These are phyloP conservation scores for Hoplostethus mediterraneus DNA, from an alignment of 2,797 vertebrate genomes.

Conservation along the genomic window DNA sequence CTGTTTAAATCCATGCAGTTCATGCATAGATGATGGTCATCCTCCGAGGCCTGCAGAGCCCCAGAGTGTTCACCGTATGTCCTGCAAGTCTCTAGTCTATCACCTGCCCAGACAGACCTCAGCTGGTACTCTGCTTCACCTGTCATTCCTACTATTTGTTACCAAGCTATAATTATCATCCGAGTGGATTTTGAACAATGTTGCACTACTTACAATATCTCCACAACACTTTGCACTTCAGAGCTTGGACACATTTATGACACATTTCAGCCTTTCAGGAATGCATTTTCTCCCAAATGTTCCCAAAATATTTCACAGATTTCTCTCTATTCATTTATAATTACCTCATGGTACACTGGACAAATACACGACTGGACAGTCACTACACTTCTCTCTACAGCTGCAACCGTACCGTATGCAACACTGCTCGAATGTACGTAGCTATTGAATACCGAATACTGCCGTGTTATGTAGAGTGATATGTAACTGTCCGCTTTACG, in stretches of 20 bases:
- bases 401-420: slow-evolving; percentile 67
- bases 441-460: slow-evolving; percentile 60
- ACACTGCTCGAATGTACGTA: slow-evolving; percentile 67
- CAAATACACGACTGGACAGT: slow-evolving; percentile 70
- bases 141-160: slow-evolving; percentile 11
- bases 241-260: too few species aligned
- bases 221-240: neutral
- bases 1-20: slow-evolving; percentile 85
- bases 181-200: slow-evolving; percentile 46
- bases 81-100: slow-evolving; percentile 31
- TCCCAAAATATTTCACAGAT: slow-evolving; percentile 45
- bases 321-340: slow-evolving; percentile 46
- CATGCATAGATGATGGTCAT: slow-evolving; percentile 84
- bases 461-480: slow-evolving; percentile 63
- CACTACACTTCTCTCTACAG: slow-evolving; percentile 71
- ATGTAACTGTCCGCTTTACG: slow-evolving; percentile 59
- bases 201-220: slow-evolving; percentile 33
- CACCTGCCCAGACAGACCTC: slow-evolving; percentile 36
- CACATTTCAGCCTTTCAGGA: slow-evolving; percentile 20
- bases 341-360: slow-evolving; percentile 60
- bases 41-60: slow-evolving; percentile 54
- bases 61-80: slow-evolving; percentile 36
- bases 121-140: slow-evolving; percentile 42
- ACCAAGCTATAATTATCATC: slow-evolving; percentile 37
- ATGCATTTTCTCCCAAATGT: slow-evolving; percentile 27